Base-by-base conservation (phyloP, 2,888 invertebrate genomes). In the Diarsia brunnea region DNA sequence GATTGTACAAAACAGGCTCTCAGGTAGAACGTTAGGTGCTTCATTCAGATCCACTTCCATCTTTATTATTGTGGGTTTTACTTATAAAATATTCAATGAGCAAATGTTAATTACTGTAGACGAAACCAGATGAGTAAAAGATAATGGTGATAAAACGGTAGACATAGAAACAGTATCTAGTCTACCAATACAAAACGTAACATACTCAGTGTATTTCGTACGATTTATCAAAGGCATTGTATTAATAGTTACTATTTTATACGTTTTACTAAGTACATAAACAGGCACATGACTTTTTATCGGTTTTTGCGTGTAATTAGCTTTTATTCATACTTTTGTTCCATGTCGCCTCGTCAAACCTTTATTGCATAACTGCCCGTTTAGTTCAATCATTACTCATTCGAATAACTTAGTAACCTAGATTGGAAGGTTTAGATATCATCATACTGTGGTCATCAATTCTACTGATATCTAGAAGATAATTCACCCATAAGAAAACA, bases 261-360 rank as follows among this genome's bases (percentile, higher is more conserved):
- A 64, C 61, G 65, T 83, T 75, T 64, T 19, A 8, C 45, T 63
- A 3, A 51, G 24, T 43, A 24, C 43, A 64, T 72, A 73, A 73
- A 70, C 27, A 73, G 61, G 68, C 69, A 51, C 60, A 61, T 63
- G 63, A 65, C n/a, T 75, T 16, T 63, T 79, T 79, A 83, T 82
- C 73, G 61, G 24, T 43, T 51, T 72, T 73, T 49, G 45, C 64
- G 61, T 51, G 21, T 65, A 75, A 79, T 79, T 82, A 79, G 70
- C 53, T 61, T 83, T 75, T 73, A 79, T 68, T 68, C 24, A 75
- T 51, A 75, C 19, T 58, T 70, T 58, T 51, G 69, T 73, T 47
- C 16, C 64, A 71, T 58, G 65, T 43, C 43, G 69, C 53, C 43
- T 79, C 67, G 38, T 79, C 70, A 70, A 69, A 21, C 63, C 1